Base-by-base conservation (phyloP, 2,113 vertebrate genomes). In the Salvelinus namaycush region DNA sequence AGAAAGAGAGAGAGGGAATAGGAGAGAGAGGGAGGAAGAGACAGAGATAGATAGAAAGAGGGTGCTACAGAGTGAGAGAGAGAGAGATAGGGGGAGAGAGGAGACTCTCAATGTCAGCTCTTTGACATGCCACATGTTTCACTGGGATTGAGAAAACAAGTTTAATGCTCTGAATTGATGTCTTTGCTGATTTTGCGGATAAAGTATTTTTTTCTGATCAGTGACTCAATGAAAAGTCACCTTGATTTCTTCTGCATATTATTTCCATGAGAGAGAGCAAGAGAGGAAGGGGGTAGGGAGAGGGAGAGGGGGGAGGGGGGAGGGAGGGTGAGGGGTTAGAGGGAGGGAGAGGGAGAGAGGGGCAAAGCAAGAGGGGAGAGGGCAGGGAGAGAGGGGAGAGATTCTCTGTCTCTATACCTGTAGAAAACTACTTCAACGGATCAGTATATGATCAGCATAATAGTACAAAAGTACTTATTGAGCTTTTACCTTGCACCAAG, bases 21-120 rank as follows among this genome's bases (percentile, higher is more conserved):
- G 20, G 66, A 70, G 16, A 73, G 34, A 22, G 49, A 22, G 48
- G 62, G 26, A 39, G 27, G 34, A 18, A 64, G 60, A 57, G 49
- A 62, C 26, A 75, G 64, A 27, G 73, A 67, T 16, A 73, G 31
- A 78, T 2, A 79, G 48, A 68, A 34, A 74, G 72, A 70, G 59
- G 11, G 20, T 39, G 34, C 64, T 59, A 72, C 83, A 62, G n/a
- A 73, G 24, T 14, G 65, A 6, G 65, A 6, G 12, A 1, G 24
- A 27, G 72, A 29, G 72, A 68, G 51, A 48, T 39, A 20, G 26
- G 44, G 20, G 31, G 72, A 48, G 74, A 62, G 70, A 64, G 66
- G 77, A 75, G 71, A 78, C 75, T 82, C 75, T 82, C 80, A 84
- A 82, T 81, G 80, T 83, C 82, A 82, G 74, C 68, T 76, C 66